A percentile compares a stretch with the other conserved stretches of the same genome.
These are phyloP conservation scores for Otolemur garnettii DNA, from an alignment of 2,113 vertebrate species.

Conservation along the genomic window DNA sequence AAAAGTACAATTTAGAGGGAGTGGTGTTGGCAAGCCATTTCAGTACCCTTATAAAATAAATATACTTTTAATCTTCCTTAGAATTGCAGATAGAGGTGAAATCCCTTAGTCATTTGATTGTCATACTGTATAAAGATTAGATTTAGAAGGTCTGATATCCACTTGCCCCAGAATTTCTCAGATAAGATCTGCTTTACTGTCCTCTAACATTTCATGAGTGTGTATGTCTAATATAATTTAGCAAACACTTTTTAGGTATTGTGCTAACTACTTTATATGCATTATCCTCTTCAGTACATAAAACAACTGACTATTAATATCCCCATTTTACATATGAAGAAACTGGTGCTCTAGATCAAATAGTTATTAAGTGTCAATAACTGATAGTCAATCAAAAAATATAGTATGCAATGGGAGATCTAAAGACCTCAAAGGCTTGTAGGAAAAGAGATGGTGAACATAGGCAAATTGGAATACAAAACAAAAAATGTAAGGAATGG, in stretches of 20 bases:
- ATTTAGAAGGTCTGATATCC: background rate
- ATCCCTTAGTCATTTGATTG: constrained; percentile 26
- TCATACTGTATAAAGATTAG: constrained; percentile 3
- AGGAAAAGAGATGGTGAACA: constrained; percentile 9
- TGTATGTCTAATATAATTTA: background rate
- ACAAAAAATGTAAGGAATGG: background rate
- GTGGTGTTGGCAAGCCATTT: background rate
- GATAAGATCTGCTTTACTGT: background rate
- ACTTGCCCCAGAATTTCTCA: constrained; percentile 34
- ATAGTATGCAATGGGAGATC: background rate
- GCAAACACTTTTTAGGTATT: background rate
- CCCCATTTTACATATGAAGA: background rate
- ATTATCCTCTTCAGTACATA: background rate
- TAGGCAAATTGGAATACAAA: background rate
- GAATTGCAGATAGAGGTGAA: background rate
- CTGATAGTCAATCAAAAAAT: background rate
- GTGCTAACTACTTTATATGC: background rate
- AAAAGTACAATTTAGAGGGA: background rate
- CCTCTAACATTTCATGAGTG: background rate
- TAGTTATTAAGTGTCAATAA: background rate
- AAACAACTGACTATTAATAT: background rate
- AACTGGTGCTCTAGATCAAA: background rate
- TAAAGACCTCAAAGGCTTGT: background rate
- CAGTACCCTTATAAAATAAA: constrained; percentile 23
- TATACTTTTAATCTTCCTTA: background rate